phyloP scores from a whole-genome alignment of 2,888 invertebrate genomes.

The Lasius fuliginosus region DNA sequence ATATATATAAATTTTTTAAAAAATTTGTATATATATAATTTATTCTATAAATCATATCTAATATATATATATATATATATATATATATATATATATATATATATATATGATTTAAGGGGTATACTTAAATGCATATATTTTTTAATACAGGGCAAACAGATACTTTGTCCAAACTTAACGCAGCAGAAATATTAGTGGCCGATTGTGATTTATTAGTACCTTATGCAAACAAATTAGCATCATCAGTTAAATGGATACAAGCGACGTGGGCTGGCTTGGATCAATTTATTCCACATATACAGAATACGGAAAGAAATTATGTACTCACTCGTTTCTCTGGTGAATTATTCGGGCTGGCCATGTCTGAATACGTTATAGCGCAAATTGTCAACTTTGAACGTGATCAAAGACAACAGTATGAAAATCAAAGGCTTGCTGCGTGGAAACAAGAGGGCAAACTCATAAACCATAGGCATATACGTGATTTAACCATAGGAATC shows the following conservation, averaged over 20 bases:
- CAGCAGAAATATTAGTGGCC: conserved; percentile 85
- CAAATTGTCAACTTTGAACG: conserved; percentile 87
- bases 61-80: too few species aligned
- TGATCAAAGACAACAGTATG: conserved; percentile 82
- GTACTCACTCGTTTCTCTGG: conserved; percentile 86
- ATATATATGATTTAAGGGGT: background rate
- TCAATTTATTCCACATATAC: conserved; percentile 76
- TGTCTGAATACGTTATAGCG: conserved; percentile 87
- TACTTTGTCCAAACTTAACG: conserved; percentile 74
- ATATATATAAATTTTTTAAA: too few species aligned
- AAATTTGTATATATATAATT: too few species aligned
- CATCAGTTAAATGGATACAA: conserved; percentile 86
- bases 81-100: too few species aligned
- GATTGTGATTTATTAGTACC: conserved; percentile 85
- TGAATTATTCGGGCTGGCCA: conserved; percentile 86
- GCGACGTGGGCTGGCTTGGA: conserved; percentile 87
- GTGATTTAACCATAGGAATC: conserved; percentile 87
- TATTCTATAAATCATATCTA: too few species aligned
- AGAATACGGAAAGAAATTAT: conserved; percentile 77
- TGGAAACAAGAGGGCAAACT: conserved; percentile 85
- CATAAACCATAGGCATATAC: conserved; percentile 83
- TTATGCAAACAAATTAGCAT: conserved; percentile 82
- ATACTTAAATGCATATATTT: background rate
- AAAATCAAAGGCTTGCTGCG: conserved; percentile 81
- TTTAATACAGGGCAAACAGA: conserved; percentile 67